These are phyloP conservation scores for Pyrochroa serraticornis DNA, from an alignment of 2,888 invertebrate genomes.

Conservation along the genomic window DNA sequence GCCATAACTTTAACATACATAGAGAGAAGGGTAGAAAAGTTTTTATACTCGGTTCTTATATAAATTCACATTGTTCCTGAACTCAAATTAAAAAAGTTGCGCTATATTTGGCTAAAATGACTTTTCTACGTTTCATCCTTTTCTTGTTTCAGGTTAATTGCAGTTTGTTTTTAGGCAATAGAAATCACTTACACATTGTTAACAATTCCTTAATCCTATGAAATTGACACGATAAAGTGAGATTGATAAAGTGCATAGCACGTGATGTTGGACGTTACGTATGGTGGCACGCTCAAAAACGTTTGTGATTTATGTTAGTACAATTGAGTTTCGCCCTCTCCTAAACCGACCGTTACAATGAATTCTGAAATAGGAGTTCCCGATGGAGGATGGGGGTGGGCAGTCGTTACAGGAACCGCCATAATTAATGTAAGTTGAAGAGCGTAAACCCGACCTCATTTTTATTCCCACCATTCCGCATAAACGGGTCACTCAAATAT, in stretches of 20 bases:
- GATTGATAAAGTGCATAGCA: conserved; percentile 18
- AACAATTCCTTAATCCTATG: conserved; percentile 6
- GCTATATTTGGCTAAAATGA: too few relatives aligned
- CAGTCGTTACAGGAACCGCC: conserved; percentile 93
- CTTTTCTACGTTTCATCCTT: too few relatives aligned
- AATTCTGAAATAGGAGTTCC: conserved; percentile 55
- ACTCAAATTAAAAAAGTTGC: conserved; percentile 6
- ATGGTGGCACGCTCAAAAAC: conserved; percentile 2
- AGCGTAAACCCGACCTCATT: conserved; percentile 2
- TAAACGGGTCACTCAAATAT: too few relatives aligned
- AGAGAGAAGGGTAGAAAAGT: conserved; percentile 18
- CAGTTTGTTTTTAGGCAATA: too few relatives aligned
- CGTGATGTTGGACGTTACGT: conserved; percentile 10
- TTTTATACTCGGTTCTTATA: conserved; percentile 23
- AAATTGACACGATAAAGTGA: conserved; percentile 19
- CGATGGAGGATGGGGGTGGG: conserved; percentile 96
- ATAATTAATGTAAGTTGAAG: conserved; percentile 88
- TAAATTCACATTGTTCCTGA: conserved; percentile 15
- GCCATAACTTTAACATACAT: conserved; percentile 33
- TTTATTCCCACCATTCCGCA: conserved; percentile 3
- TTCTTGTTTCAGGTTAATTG: too few relatives aligned
- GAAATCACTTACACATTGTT: conserved; percentile 4
- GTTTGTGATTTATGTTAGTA: conserved; percentile 25
- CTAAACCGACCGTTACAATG: conserved; percentile 13
- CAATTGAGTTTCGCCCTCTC: conserved; percentile 7